Evolutionary conservation across 2,797 vertebrate genomes (phyloP).

Genomic region (Lycodopsis pacificus): DNA sequence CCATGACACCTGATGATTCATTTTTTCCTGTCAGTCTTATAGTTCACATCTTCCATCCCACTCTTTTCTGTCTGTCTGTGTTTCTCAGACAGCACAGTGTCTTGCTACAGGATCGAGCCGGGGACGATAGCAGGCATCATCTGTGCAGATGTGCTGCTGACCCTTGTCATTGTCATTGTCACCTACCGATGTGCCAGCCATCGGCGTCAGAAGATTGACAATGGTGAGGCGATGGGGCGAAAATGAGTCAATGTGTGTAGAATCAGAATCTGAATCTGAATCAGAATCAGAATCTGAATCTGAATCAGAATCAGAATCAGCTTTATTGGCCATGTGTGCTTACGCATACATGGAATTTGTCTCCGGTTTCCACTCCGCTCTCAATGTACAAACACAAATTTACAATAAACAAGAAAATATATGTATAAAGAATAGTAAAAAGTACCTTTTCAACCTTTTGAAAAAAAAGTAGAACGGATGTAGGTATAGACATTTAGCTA

Average conservation of each 20-base stretch:
- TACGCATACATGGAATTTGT: too few species aligned
- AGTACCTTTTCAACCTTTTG: too few species aligned
- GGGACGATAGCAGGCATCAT: conserved; percentile 76
- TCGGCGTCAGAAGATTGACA: conserved; percentile 63
- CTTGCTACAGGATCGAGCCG: conserved; percentile 81
- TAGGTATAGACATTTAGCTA: too few species aligned
- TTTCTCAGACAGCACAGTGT: conserved; percentile 47
- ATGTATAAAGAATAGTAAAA: too few species aligned
- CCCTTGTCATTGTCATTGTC: conserved; percentile 74
- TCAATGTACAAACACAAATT: too few species aligned
- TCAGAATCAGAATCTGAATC: too few species aligned
- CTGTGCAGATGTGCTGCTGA: conserved; percentile 79
- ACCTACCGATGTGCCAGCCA: conserved; percentile 79
- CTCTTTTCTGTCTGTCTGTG: conserved; percentile 40
- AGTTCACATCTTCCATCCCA: conserved; percentile 23
- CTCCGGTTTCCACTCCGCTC: too few species aligned
- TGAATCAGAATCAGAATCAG: too few species aligned
- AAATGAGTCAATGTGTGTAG: neutral
- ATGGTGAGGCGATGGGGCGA: conserved; percentile 57
- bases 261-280: too few species aligned
- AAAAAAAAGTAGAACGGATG: too few species aligned
- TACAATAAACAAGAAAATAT: too few species aligned
- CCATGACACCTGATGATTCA: conserved; percentile 3
- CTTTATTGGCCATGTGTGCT: too few species aligned
- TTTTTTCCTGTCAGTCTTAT: conserved; percentile 37